Evolutionary conservation across 2,888 invertebrate genomes (phyloP).

Genomic region (Synergus laeviventris): DNA sequence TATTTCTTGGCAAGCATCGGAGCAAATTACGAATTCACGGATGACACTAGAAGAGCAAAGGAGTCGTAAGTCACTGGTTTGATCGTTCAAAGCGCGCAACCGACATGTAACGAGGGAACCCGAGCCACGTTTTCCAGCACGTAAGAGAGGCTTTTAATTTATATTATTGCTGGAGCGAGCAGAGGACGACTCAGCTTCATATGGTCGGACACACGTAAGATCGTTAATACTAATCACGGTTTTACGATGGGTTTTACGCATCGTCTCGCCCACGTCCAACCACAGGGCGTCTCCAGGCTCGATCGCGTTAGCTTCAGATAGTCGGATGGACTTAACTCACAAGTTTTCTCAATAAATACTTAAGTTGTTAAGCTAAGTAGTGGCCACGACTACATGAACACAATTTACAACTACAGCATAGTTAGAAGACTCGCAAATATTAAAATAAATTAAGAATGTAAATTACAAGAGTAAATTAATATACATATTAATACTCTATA

Average conservation of each 20-base stretch:
- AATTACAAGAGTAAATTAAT: not conserved
- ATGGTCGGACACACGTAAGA: constrained; percentile 51
- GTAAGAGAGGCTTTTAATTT: constrained; percentile 65
- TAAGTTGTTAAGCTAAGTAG: constrained; percentile 21
- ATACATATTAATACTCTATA: no score
- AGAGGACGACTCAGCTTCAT: constrained; percentile 50
- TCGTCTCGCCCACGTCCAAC: constrained; percentile 54
- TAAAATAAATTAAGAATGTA: not conserved
- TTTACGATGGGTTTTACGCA: constrained; percentile 59
- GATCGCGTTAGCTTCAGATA: constrained; percentile 27
- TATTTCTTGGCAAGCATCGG: constrained; percentile 10
- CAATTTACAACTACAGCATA: not conserved
- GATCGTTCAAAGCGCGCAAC: constrained; percentile 31
- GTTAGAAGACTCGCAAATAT: not conserved
- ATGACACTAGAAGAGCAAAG: constrained; percentile 27
- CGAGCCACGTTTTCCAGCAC: constrained; percentile 47
- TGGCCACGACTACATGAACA: not conserved
- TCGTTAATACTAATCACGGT: constrained; percentile 63
- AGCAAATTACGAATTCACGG: constrained; percentile 22
- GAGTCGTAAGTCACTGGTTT: constrained; percentile 25
- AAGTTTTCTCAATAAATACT: constrained; percentile 26
- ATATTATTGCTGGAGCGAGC: constrained; percentile 62
- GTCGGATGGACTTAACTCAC: constrained; percentile 29
- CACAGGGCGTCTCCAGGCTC: constrained; percentile 47
- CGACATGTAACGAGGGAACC: constrained; percentile 54